Percentiles rank a stretch among this genome's conserved stretches.
Conservation (phyloP, 2,113 vertebrate species). For the Petroica traversi region DNA sequence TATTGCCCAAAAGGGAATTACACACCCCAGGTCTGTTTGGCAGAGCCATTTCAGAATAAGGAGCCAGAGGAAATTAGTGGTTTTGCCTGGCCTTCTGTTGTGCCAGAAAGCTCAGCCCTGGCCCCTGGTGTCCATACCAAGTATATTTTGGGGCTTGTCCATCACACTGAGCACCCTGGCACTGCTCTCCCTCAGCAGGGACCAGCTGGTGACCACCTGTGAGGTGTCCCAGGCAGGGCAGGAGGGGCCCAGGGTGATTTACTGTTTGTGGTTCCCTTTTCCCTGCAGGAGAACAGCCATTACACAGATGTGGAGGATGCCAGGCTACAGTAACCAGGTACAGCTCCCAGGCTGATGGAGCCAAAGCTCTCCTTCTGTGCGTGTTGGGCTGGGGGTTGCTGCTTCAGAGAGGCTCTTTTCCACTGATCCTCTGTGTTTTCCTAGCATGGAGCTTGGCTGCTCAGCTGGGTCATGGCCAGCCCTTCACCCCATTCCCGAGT, state of each 20-base stretch:
- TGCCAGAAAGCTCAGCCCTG: neutral
- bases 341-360: neutral
- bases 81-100: neutral
- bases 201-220: rapidly evolving
- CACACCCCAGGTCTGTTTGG: neutral
- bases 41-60: neutral
- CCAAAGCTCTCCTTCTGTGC: neutral
- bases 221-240: neutral
- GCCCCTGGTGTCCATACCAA: neutral
- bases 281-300: conserved; percentile 80
- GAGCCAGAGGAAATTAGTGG: neutral
- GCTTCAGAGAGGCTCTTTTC: neutral
- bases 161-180: neutral
- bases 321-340: conserved; percentile 84
- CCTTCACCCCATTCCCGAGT: neutral
- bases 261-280: conserved; percentile 31
- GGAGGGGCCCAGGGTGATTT: neutral
- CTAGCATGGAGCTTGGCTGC: neutral
- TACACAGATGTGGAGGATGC: conserved; percentile 81
- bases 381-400: neutral
- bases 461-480: neutral
- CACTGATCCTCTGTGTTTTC: neutral
- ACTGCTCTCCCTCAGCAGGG: neutral
- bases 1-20: neutral
- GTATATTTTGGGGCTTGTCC: neutral